Evolutionary conservation across 2,888 invertebrate genomes (phyloP), one percentile per base, ranked within the genome.

Genomic region (Drosophila rellima): DNA sequence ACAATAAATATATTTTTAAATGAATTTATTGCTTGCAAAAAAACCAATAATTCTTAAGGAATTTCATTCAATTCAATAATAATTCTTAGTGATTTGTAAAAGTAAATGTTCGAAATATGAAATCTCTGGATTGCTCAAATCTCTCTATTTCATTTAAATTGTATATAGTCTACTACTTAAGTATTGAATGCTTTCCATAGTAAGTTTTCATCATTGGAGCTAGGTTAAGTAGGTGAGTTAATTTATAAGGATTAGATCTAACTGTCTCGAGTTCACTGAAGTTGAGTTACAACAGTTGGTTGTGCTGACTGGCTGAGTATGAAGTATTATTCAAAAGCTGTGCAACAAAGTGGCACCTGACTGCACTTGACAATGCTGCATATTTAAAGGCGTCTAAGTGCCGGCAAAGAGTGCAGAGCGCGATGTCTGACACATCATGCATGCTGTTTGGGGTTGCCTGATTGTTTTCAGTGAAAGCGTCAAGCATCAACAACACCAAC

Each of bases 371-470:
- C 61, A 62, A 63, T 77, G 79, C 61, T 84, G 84, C 82, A 85
- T 87, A 81, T 83, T 89, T 85, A 74, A 84, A 79, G 79, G 84
- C 82, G 89, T 69, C 75, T 87, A 84, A 88, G 87, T 86, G 84
- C 83, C 61, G 74, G 62, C 74, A 82, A 88, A 82, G 70, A 85
- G 82, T 77, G 78, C 70, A 50, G 40, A 42, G 37, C 39, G 71
- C 71, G 51, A 40, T 63, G 67, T 69, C 68, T 68, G 77, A 50
- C 88, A 79, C 87, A 88, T 88, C 83, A 83, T 80, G 78, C 73
- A 83, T 86, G 83, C 83, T 76, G 86, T 75, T 86, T 85, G 82
- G 78, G 74, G 68, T 70, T 71, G 54, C 52, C 70, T 80, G 80
- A 83, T 83, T 83, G 83, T 88, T 88, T 86, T 70, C 70, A 86